phyloP scores from a whole-genome alignment of 2,113 vertebrate genomes.

The Euleptes europaea region DNA sequence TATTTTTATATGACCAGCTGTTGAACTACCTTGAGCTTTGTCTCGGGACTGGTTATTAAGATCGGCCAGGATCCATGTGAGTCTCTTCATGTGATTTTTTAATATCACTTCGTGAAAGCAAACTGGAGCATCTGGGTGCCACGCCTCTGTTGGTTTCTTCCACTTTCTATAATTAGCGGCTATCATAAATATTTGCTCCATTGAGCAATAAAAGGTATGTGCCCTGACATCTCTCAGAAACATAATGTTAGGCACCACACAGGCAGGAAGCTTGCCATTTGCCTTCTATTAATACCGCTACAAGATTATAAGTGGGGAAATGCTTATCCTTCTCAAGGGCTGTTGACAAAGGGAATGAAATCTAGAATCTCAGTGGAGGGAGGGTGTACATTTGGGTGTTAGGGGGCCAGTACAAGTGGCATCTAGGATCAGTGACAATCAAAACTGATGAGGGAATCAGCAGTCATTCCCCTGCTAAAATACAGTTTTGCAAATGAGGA shows the following conservation, averaged over 20 bases:
- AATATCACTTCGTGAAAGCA: background rate
- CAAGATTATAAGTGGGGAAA: constrained; percentile 2
- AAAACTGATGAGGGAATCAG: background rate
- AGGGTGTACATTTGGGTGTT: background rate
- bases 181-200: constrained; percentile 2
- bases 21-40: background rate
- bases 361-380: background rate
- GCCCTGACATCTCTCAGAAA: background rate
- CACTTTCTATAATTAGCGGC: constrained; percentile 5
- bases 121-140: background rate
- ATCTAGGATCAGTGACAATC: background rate
- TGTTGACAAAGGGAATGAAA: background rate
- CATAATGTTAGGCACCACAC: background rate
- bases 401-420: background rate
- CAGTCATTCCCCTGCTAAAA: background rate
- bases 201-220: constrained; percentile 7
- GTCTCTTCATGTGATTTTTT: background rate
- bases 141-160: background rate
- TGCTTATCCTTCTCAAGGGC: constrained; percentile 1
- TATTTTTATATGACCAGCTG: background rate
- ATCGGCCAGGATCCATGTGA: background rate
- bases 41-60: background rate
- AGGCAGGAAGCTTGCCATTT: constrained; percentile 8
- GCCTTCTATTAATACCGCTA: background rate
- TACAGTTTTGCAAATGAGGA: background rate